A percentile compares a stretch with the other conserved stretches of the same genome.
Conservation (phyloP, 2,797 vertebrate species). For the Calcarius lapponicus region DNA sequence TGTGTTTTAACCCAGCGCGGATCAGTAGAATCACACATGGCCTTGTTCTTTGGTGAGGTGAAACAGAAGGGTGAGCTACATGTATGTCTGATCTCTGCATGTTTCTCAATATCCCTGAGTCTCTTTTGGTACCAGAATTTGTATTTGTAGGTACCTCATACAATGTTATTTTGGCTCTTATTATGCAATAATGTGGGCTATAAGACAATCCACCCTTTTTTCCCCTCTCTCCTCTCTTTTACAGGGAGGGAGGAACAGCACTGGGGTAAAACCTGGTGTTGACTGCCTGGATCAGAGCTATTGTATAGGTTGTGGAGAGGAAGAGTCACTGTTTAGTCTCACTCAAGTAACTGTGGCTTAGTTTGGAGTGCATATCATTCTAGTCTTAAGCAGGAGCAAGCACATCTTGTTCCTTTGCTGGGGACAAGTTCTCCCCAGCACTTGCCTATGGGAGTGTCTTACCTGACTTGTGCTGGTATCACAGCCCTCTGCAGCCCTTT, state of each 20-base stretch:
- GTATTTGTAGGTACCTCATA: background rate
- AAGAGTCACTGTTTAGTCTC: background rate
- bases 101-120: background rate
- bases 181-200: background rate
- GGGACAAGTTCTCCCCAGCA: background rate
- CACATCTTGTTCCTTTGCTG: background rate
- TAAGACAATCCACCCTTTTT: background rate
- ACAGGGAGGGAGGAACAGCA: background rate
- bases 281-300: background rate
- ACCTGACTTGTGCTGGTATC: background rate
- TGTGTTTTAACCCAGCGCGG: background rate
- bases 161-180: background rate
- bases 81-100: background rate
- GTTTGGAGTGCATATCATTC: background rate
- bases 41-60: background rate
- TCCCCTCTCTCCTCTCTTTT: background rate
- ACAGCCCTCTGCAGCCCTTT: background rate
- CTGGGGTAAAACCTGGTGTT: background rate
- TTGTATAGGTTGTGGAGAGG: background rate
- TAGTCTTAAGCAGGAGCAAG: background rate
- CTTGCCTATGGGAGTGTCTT: background rate
- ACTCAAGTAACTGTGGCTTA: background rate
- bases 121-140: background rate
- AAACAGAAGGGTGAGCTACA: background rate
- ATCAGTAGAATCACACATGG: background rate